Evolutionary conservation across 1,140 invertebrate genomes (phyloP).

Genomic region (Neodiprion lecontei): DNA sequence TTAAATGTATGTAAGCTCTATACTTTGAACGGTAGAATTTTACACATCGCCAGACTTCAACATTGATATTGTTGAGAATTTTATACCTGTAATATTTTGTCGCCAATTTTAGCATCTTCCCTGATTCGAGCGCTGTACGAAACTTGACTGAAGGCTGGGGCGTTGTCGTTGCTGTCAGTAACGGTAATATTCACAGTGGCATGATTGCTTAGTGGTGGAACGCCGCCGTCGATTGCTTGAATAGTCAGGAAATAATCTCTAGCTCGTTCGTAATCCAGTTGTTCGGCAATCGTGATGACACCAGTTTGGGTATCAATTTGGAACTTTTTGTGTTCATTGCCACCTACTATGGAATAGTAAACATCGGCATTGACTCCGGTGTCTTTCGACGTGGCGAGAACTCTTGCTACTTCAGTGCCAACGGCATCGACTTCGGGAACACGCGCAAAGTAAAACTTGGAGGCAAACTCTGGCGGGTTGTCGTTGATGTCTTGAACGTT

Average conservation of each 20-base stretch:
- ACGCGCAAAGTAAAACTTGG: slow-evolving; percentile 75
- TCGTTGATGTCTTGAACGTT: slow-evolving; percentile 88
- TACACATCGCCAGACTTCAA: slow-evolving; percentile 9
- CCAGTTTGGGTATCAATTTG: slow-evolving; percentile 76
- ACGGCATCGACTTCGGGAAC: slow-evolving; percentile 78
- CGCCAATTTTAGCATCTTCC: slow-evolving; percentile 78
- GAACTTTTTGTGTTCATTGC: slow-evolving; percentile 89
- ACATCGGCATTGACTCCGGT: slow-evolving; percentile 93
- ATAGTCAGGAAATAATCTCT: slow-evolving; percentile 89
- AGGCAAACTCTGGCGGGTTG: slow-evolving; percentile 91
- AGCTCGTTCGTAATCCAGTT: slow-evolving; percentile 85
- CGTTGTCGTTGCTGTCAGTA: slow-evolving; percentile 89
- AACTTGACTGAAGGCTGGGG: slow-evolving; percentile 81
- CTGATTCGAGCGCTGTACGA: slow-evolving; percentile 80
- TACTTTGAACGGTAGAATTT: background rate
- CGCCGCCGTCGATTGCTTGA: slow-evolving; percentile 86
- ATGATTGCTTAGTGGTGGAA: slow-evolving; percentile 84
- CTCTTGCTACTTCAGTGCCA: slow-evolving; percentile 79
- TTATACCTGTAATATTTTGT: slow-evolving; percentile 74
- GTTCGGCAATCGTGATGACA: slow-evolving; percentile 77
- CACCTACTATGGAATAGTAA: slow-evolving; percentile 86
- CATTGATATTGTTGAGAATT: slow-evolving; percentile 19
- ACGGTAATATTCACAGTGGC: slow-evolving; percentile 89
- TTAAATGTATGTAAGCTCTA: slow-evolving; percentile 5
- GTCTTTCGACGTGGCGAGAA: slow-evolving; percentile 91